These are phyloP conservation scores for Cyclargus thomasi DNA, from an alignment of 1,140 invertebrate genomes.

Conservation along the genomic window DNA sequence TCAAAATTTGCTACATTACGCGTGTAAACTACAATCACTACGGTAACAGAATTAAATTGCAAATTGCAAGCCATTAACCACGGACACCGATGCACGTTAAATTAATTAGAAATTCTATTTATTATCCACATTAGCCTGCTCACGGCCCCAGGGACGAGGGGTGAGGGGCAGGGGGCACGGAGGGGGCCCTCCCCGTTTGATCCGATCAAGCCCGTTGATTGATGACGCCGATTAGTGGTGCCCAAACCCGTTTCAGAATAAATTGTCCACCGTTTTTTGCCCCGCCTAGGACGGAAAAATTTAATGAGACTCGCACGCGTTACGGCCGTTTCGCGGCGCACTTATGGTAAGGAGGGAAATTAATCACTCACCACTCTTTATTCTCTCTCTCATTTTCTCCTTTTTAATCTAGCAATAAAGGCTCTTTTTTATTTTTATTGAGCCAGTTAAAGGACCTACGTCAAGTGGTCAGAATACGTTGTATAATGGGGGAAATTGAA, in stretches of 20 bases:
- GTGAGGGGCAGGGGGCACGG: conserved; percentile 23
- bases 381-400: too few relatives aligned
- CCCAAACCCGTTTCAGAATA: conserved; percentile 58
- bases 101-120: conserved; percentile 16
- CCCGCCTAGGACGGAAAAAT: conserved; percentile 39
- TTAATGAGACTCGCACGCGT: conserved; percentile 35
- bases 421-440: too few relatives aligned
- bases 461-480: too few relatives aligned
- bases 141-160: conserved; percentile 22
- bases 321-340: neutral
- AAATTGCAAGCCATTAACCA: neutral
- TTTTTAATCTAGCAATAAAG: too few relatives aligned
- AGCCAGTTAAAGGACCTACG: too few relatives aligned
- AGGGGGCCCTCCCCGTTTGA: conserved; percentile 54
- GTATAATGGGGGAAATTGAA: too few relatives aligned
- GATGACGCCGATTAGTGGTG: conserved; percentile 71
- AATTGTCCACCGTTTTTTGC: conserved; percentile 64
- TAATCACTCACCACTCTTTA: too few relatives aligned
- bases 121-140: conserved; percentile 2
- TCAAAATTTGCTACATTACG: conserved; percentile 13
- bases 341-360: too few relatives aligned
- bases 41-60: neutral
- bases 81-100: neutral
- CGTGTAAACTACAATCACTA: conserved; percentile 12
- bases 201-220: conserved; percentile 64